Base-by-base conservation (phyloP, 2,888 invertebrate genomes). In the Dromius quadrimaculatus region DNA sequence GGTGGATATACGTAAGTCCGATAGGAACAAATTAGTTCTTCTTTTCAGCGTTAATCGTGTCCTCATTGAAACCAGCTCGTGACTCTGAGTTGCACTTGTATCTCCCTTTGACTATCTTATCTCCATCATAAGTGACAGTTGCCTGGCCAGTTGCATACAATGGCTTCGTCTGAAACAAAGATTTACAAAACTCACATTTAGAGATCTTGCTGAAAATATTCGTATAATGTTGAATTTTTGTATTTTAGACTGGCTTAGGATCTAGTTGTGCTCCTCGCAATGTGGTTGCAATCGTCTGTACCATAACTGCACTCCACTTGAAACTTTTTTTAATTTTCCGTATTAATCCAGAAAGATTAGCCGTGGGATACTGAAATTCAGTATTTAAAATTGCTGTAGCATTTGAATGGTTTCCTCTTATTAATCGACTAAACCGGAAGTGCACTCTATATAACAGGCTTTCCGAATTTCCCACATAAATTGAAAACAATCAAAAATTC, bases 11-110 rank as follows among this genome's bases (percentile, higher is more conserved):
- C 74, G 89, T 87, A 28, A 92, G 85, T 1, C 92, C 94, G 69
- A 94, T 82, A 0, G 94, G 94, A 73, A 89, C 87, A 75, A 87
- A 87, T 1, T 86, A 86, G 81, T 94, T 94, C 77, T 92, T 89
- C 71, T 94, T 84, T 61, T 89, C 89, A 72, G 94, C 89, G 77
- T 92, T 87, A 47, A 90, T 90, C 3, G 87, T 88, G 50, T 92
- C 89, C 76, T 88, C 87, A 77, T 90, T 89, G 59, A 89, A 81
- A 61, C 89, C 88, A 13, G 87, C 86, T 59, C 88, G 85, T 69
- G 87, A 88, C 76, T 87, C 85, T n/a, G 90, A 84, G 71, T 88
- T 83, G 50, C 87, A 86, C 71, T 88, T 88, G 79, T 93, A 94
- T 32, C 85, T 86, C 8, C 89, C 90, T 74, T 90, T 86, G 1